phyloP scores from a whole-genome alignment of 2,113 vertebrate genomes.

The Cryptoleucopteryx plumbea region DNA sequence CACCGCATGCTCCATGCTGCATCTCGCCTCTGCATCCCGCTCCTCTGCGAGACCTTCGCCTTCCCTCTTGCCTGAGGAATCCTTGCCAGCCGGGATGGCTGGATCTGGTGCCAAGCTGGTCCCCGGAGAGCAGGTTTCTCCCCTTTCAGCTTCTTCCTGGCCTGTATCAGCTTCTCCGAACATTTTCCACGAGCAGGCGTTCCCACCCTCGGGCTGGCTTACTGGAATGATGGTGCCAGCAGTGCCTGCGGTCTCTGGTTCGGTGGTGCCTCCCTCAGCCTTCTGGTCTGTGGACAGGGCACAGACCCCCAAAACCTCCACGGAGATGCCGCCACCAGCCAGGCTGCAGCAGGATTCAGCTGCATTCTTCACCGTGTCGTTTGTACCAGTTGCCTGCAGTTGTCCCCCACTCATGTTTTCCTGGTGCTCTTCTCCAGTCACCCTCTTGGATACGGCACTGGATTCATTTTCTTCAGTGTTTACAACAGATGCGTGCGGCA shows the following conservation, averaged over 20 bases:
- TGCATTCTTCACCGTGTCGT: not conserved
- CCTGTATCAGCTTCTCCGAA: not conserved
- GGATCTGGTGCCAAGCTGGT: not conserved
- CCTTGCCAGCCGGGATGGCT: not conserved
- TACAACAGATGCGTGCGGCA: not conserved
- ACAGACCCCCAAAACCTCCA: not conserved
- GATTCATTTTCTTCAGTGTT: not conserved
- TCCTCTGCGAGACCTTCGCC: too few species aligned
- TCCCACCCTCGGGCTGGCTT: not conserved
- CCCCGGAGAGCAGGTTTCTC: not conserved
- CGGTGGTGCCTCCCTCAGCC: not conserved
- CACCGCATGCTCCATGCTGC: fast-evolving
- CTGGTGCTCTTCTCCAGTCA: not conserved
- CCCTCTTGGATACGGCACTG: too few species aligned
- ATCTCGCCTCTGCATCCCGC: fast-evolving
- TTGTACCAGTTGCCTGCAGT: not conserved
- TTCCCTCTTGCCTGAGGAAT: not conserved
- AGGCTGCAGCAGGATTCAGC: not conserved
- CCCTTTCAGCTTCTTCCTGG: not conserved
- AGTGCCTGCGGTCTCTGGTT: not conserved
- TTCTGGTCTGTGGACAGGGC: not conserved
- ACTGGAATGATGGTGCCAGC: not conserved
- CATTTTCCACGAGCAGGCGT: not conserved
- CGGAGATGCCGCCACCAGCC: not conserved
- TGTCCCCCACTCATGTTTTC: not conserved